Evolutionary conservation across 2,113 vertebrate genomes (phyloP), one percentile per base, ranked within the genome.

Genomic region (Carassius auratus): DNA sequence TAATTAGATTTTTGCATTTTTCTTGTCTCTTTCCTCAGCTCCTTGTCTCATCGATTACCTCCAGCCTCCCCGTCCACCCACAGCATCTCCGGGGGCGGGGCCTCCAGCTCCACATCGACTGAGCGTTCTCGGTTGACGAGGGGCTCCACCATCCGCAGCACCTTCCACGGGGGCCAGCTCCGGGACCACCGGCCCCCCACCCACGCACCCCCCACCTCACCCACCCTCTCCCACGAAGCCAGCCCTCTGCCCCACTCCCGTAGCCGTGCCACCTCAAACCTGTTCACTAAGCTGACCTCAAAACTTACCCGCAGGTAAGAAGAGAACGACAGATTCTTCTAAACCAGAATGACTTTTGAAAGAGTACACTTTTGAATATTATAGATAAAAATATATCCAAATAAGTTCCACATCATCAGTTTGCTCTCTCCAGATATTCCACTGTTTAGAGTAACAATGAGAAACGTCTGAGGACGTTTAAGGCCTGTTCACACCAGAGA

Each of bases 271-370:
- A 96, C 96, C 77, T 96, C 97, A 93, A 98, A 97, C 94, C 95
- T 98, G 92, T 98, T 98, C 93, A 95, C 95, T 94, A 98, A 98
- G 89, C 95, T 98, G 91, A 98, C 97, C 93, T 98, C 97, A 83
- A 98, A 98, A 94, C 94, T 98, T 92, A 97, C 96, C 71, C 96
- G 97, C 93, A 96, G 97, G 97, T 98, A 93, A 92, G 92, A n/a
- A 64, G 80, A 80, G 38, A 76, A 48, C 52, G 19, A 76, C 23
- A 8, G n/a, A 30, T 64, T 68, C 15, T 76, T 76, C 3, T 48
- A 19, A 52, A 48, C 42, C 42, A 75, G 45, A 26, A 76, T 12
- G 10, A 48, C 45, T 48, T 48, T 48, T 48, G 12, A 48, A 10
- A 12, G 42, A 42, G 42, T 42, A 48, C 0, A 48, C 45, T 48